Evolutionary conservation across 2,888 invertebrate species (phyloP), one percentile per base, ranked within the genome.

Genomic region (Parasteatoda lunata): DNA sequence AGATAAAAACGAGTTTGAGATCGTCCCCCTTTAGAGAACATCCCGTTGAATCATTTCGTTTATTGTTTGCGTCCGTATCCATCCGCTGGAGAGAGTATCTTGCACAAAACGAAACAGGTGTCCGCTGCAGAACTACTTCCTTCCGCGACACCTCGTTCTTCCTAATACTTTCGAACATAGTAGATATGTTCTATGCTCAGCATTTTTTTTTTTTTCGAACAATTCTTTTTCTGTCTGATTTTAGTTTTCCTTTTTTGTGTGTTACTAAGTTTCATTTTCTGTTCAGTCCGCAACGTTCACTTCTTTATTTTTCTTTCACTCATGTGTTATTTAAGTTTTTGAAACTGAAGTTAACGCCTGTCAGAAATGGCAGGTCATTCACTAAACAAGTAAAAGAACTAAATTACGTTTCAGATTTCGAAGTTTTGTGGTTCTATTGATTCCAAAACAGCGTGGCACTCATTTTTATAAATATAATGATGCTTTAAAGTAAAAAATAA

Each of bases 51-150:
- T 75, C 75, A 75, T 75, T 69, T 68, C 81, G 54, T 75, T 75
- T 81, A 75, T 81, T 75, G 68, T 69, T 75, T 47, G 54, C 49
- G 47, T 49, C 45, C 75, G 75, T 75, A 13, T n/a, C 11, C n/a
- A 81, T 75, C 81, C 75, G 75, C 75, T 54, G 75, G 52, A 54
- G 75, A 75, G 75, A 69, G 52, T 69, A 52, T 81, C 73, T 72
- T 9, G 71, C 80, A 11, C 80, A 80, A 66, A 80, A 54, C 81
- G 75, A 81, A 81, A 75, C 81, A 81, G 81, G 81, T 81, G 81
- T 81, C 81, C 81, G 68, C 47, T 75, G 68, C 81, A 75, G 75
- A 75, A 81, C 75, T 68, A 75, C 54, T 73, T 75, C 75, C 68
- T 81, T 81, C 81, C 75, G 75, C 75, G 54, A 59, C 68, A 66